These are phyloP conservation scores for Seriola rivoliana DNA, from an alignment of 2,113 vertebrate genomes.

Conservation along the genomic window DNA sequence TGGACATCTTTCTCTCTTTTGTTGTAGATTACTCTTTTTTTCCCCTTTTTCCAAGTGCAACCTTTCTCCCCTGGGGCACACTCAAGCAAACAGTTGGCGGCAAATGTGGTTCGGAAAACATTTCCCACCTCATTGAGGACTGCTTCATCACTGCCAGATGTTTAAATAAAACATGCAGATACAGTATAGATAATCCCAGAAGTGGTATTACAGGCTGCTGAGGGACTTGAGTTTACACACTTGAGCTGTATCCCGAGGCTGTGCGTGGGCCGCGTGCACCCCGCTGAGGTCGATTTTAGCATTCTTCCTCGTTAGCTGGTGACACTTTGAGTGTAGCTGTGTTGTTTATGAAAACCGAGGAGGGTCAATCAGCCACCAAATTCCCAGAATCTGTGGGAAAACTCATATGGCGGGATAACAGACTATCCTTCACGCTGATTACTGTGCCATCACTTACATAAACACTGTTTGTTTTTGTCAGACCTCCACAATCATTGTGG, in stretches of 20 bases:
- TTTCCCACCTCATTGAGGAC: conserved; percentile 69
- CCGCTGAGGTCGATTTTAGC: conserved; percentile 56
- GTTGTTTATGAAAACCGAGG: conserved; percentile 69
- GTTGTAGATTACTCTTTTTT: conserved; percentile 55
- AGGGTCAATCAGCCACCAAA: conserved; percentile 78
- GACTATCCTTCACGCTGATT: conserved; percentile 60
- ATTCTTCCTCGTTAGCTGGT: conserved; percentile 62
- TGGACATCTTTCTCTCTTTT: conserved; percentile 68
- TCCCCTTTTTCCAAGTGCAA: conserved; percentile 52
- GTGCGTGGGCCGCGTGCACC: conserved; percentile 66
- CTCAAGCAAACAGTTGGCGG: conserved; percentile 64
- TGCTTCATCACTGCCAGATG: conserved; percentile 82
- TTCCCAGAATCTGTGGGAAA: conserved; percentile 83
- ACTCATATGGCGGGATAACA: conserved; percentile 48
- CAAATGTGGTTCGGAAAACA: conserved; percentile 61
- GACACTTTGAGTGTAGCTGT: conserved; percentile 76
- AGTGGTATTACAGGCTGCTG: conserved; percentile 64
- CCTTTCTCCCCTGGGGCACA: conserved; percentile 39
- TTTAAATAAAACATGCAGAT: conserved; percentile 76
- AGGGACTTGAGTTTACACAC: conserved; percentile 55
- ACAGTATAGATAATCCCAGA: conserved; percentile 74
- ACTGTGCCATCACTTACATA: conserved; percentile 57
- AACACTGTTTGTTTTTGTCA: conserved; percentile 54
- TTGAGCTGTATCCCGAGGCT: conserved; percentile 40
- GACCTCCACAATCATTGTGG: conserved; percentile 42